phyloP scores from a whole-genome alignment of 1,140 invertebrate genomes.

The Laupala kohalensis region DNA sequence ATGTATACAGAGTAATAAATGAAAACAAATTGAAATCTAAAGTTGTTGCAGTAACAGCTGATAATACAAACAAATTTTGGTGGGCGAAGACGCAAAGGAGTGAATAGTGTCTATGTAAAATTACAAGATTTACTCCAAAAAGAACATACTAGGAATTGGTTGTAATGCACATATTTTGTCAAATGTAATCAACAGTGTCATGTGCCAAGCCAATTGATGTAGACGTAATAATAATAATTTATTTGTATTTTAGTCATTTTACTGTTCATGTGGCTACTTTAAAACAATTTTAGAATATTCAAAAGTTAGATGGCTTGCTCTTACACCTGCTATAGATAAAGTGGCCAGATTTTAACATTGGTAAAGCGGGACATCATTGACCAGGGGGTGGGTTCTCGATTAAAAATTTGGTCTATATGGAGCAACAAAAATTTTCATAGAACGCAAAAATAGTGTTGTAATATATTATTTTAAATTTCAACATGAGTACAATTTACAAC shows the following conservation, averaged over 20 bases:
- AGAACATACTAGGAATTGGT: constrained; percentile 12
- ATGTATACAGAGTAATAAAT: constrained; percentile 14
- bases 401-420: too few relatives aligned
- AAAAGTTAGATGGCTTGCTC: constrained; percentile 5
- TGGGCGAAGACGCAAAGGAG: constrained; percentile 15
- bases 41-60: constrained; percentile 14
- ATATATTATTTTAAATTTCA: too few relatives aligned
- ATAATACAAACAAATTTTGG: constrained; percentile 15
- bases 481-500: too few relatives aligned
- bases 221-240: constrained; percentile 10
- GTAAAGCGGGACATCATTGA: too few relatives aligned
- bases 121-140: constrained; percentile 16
- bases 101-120: constrained; percentile 14
- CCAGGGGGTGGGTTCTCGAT: too few relatives aligned
- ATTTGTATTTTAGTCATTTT: constrained; percentile 11
- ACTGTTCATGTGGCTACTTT: neutral
- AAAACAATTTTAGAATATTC: constrained; percentile 9
- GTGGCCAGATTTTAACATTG: too few relatives aligned
- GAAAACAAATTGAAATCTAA: constrained; percentile 16
- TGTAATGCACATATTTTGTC: constrained; percentile 1
- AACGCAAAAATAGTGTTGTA: too few relatives aligned
- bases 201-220: constrained; percentile 12
- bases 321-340: constrained; percentile 5
- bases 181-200: constrained; percentile 5
- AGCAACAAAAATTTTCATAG: too few relatives aligned